Conservation (phyloP, 2,888 invertebrate genomes). For the Omphaloscelis lunosa region DNA sequence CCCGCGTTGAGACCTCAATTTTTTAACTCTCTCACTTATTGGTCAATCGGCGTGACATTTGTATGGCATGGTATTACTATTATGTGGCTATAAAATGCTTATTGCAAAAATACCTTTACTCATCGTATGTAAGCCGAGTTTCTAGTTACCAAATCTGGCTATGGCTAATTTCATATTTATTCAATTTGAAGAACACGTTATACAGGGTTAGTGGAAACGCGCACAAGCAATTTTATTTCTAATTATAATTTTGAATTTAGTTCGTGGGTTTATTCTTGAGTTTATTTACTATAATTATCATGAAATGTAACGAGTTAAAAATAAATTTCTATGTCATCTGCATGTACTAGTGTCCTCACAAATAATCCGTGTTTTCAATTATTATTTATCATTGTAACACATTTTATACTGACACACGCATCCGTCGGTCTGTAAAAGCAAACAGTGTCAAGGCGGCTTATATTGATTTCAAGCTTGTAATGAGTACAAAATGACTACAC, state of each 20-base stretch:
- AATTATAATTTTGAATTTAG: constrained; percentile 26
- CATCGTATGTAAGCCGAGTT: constrained; percentile 19
- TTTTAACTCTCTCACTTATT: constrained; percentile 89
- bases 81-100: constrained; percentile 75
- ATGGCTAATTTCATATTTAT: constrained; percentile 31
- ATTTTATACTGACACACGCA: constrained; percentile 80
- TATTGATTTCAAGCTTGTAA: constrained; percentile 86
- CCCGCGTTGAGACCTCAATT: constrained; percentile 90
- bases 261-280: constrained; percentile 17
- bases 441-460: constrained; percentile 87
- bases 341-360: constrained; percentile 42
- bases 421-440: constrained; percentile 83
- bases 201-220: constrained; percentile 15
- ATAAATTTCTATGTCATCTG: constrained; percentile 38
- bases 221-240: constrained; percentile 13
- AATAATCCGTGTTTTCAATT: constrained; percentile 72
- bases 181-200: constrained; percentile 28
- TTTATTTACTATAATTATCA: constrained; percentile 14
- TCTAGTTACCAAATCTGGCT: constrained; percentile 38
- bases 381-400: constrained; percentile 80
- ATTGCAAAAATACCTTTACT: constrained; percentile 74
- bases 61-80: constrained; percentile 83
- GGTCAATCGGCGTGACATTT: constrained; percentile 89
- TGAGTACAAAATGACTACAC: constrained; percentile 79
- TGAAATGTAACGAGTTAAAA: constrained; percentile 14